Base-by-base conservation (phyloP, 2,888 invertebrate genomes). In the Megamerina dolium region DNA sequence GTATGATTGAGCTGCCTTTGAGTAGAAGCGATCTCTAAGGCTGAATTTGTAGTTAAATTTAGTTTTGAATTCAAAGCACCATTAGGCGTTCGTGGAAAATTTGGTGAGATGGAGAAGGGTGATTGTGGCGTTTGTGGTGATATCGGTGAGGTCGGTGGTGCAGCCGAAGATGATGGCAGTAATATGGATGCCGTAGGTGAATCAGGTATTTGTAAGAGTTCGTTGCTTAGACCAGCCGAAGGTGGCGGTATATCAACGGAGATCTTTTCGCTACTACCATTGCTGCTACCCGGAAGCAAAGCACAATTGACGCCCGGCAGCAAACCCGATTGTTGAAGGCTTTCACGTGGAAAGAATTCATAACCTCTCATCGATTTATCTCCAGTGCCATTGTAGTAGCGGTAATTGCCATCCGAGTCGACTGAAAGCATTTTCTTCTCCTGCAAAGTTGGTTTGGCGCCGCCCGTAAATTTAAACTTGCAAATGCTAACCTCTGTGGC, bases 391-490 rank as follows among this genome's bases (percentile, higher is more conserved):
- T 86, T 87, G 70, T 88, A 91, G 60, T 89, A 91, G 19, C 86
- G 74, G 54, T 91, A 89, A 61, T 90, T 90, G 0, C 91, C 91
- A 2, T 88, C 89, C 0, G 89, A 83, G 65, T 91, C 91, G 0
- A 92, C 89, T 0, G 89, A 89, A 0, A 92, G 75, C 82, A 90
- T 90, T 68, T 92, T 92, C 72, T 92, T 92, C 61, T 92, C 91
- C 64, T 92, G 89, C 36, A 92, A 64, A 45, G 84, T 84, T 0
- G 92, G 92, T 53, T 89, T 88, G 0, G 89, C 87, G 0, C 92
- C 92, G 0, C 91, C 91, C 0, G 90, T 91, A 64, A 92, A 91
- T 66, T 92, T 92, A 63, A 92, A 92, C 68, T 92, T 92, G 66
- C 92, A 92, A 61, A 92, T 92, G 67, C 87, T 87, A 31, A 88